These are phyloP conservation scores for Syrista parreyssii DNA, from an alignment of 2,888 invertebrate genomes.

Conservation along the genomic window DNA sequence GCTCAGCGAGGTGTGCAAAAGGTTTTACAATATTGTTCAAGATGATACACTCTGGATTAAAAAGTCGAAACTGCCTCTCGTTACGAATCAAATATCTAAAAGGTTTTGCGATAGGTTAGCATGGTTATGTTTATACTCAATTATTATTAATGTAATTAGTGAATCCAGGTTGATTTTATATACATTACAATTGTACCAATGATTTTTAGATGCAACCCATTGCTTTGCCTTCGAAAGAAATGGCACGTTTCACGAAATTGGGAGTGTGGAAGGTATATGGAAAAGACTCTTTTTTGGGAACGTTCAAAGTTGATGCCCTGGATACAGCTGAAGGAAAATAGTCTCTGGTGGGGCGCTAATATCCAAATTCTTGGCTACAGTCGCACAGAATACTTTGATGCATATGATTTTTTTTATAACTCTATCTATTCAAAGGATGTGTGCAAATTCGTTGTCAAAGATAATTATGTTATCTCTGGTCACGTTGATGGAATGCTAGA, in stretches of 20 bases:
- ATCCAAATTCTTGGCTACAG: conserved; percentile 51
- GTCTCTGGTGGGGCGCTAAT: conserved; percentile 70
- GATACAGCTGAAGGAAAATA: conserved; percentile 67
- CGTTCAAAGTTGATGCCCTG: conserved; percentile 69
- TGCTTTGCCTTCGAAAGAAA: conserved; percentile 59
- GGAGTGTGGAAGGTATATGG: conserved; percentile 69
- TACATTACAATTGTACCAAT: not conserved
- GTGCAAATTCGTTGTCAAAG: conserved; percentile 65
- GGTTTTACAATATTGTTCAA: conserved; percentile 67
- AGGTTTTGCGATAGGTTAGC: conserved; percentile 54
- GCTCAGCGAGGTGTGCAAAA: conserved; percentile 67
- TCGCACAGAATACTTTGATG: conserved; percentile 55
- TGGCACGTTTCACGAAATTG: conserved; percentile 69
- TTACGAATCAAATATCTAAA: conserved; percentile 57
- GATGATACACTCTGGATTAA: conserved; percentile 61
- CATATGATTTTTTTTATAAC: conserved; percentile 34
- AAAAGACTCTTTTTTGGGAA: conserved; percentile 65
- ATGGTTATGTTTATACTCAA: conserved; percentile 14
- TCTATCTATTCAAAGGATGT: conserved; percentile 54
- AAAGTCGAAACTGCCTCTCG: conserved; percentile 51
- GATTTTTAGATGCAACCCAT: conserved; percentile 52
- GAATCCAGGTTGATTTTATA: not conserved
- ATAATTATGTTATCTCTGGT: conserved; percentile 63
- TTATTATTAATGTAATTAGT: not conserved
- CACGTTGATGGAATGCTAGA: conserved; percentile 56